phyloP scores from a whole-genome alignment of 2,888 invertebrate species.

The Morpho achilles region DNA sequence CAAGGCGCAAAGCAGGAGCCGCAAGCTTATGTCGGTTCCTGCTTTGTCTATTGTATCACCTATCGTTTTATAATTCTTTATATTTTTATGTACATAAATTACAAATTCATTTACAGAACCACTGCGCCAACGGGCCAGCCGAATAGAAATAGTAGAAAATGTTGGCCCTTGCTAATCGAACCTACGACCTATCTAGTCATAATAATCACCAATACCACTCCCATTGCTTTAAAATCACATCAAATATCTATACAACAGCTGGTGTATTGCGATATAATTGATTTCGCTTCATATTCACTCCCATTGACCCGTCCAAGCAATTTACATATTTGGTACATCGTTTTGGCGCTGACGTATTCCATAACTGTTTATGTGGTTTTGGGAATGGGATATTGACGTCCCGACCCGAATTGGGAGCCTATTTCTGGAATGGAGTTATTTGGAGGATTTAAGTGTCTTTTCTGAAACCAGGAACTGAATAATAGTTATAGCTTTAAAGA shows the following conservation, averaged over 20 bases:
- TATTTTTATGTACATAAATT: too few species aligned
- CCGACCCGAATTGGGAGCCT: background rate
- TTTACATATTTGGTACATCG: constrained; percentile 41
- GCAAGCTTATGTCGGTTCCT: too few species aligned
- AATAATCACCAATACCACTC: background rate
- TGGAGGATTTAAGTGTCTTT: background rate
- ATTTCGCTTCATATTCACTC: constrained; percentile 52
- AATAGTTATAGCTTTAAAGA: too few species aligned
- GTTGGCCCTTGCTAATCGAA: too few species aligned
- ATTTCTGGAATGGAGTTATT: background rate
- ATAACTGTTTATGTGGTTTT: constrained; percentile 9
- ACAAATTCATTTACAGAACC: too few species aligned
- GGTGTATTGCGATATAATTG: constrained; percentile 71
- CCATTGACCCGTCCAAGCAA: constrained; percentile 41
- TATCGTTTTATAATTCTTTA: too few species aligned
- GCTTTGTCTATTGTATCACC: too few species aligned
- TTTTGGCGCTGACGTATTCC: constrained; percentile 22
- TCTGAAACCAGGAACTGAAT: too few species aligned
- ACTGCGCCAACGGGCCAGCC: too few species aligned
- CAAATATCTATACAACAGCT: constrained; percentile 74
- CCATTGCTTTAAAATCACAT: constrained; percentile 56
- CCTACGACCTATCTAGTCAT: too few species aligned
- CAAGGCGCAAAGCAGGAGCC: too few species aligned
- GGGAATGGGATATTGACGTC: constrained; percentile 4
- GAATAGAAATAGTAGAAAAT: too few species aligned